Percentiles rank a stretch among this genome's conserved stretches.
Conservation (phyloP, 2,113 vertebrate genomes). For the Neodontobutis hainanensis region DNA sequence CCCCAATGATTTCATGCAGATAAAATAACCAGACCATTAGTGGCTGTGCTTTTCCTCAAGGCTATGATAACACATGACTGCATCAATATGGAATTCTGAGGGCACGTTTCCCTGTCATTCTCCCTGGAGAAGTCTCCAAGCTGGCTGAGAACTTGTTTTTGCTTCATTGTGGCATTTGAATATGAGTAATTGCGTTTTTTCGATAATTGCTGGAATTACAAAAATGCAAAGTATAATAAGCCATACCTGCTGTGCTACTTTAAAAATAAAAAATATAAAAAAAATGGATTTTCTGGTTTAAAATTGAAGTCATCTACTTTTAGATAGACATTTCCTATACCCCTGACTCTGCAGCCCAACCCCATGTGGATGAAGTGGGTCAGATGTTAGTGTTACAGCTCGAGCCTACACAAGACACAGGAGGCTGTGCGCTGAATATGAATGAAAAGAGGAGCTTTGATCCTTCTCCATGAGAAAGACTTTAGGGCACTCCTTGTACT, state of each 20-base stretch:
- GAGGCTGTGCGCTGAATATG: conserved; percentile 33
- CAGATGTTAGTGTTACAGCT: conserved; percentile 32
- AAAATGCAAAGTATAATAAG: no score
- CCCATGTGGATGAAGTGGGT: conserved; percentile 22
- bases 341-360: conserved; percentile 1
- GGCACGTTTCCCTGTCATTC: conserved; percentile 44
- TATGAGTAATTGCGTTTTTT: no score
- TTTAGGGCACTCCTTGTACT: conserved; percentile 40
- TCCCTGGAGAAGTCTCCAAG: conserved; percentile 6
- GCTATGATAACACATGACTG: conserved; percentile 72
- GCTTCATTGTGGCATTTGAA: no score
- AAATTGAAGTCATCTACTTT: no score
- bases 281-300: no score
- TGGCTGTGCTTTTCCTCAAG: conserved; percentile 64
- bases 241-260: no score
- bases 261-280: no score
- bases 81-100: conserved; percentile 67
- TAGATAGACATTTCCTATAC: no score
- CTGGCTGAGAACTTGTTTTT: neutral
- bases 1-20: conserved; percentile 69
- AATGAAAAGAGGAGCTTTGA: conserved; percentile 49
- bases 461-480: conserved; percentile 42
- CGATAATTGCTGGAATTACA: no score
- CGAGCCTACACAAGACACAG: conserved; percentile 26
- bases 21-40: conserved; percentile 75